phyloP scores from a whole-genome alignment of 1,140 invertebrate genomes.

The Bombus sibiricus region DNA sequence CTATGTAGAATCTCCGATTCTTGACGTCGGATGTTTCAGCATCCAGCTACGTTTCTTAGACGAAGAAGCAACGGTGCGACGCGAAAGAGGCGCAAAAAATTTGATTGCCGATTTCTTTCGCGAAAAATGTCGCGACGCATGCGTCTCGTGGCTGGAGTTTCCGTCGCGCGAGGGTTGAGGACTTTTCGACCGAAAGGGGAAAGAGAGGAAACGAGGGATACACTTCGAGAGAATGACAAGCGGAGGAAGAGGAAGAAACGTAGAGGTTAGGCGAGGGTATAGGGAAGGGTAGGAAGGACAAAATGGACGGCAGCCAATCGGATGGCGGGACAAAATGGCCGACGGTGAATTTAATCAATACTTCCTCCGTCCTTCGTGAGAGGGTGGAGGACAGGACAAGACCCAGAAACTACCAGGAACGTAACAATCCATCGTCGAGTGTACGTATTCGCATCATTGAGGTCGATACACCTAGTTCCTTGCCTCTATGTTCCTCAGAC shows the following conservation, averaged over 20 bases:
- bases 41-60: not conserved
- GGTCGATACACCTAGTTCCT: constrained; percentile 48
- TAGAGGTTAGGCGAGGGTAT: constrained; percentile 14
- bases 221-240: constrained; percentile 10
- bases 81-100: constrained; percentile 33
- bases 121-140: constrained; percentile 76
- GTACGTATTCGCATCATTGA: constrained; percentile 44
- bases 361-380: constrained; percentile 70
- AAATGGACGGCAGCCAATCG: constrained; percentile 81
- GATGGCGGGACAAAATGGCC: constrained; percentile 78
- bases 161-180: constrained; percentile 32
- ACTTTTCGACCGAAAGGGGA: not conserved
- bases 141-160: constrained; percentile 50
- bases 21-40: not conserved
- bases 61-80: constrained; percentile 22
- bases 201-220: not conserved
- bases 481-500: constrained; percentile 8
- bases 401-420: constrained; percentile 66
- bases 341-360: constrained; percentile 82
- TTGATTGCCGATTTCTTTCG: constrained; percentile 66
- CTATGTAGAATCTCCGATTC: not conserved
- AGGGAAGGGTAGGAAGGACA: constrained; percentile 68
- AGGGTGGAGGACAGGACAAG: constrained; percentile 68
- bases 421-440: constrained; percentile 66
- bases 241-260: constrained; percentile 49